A percentile compares a stretch with the other conserved stretches of the same genome.
phyloP scores from a whole-genome alignment of 2,797 vertebrate species.

The Urosaurus nigricauda region DNA sequence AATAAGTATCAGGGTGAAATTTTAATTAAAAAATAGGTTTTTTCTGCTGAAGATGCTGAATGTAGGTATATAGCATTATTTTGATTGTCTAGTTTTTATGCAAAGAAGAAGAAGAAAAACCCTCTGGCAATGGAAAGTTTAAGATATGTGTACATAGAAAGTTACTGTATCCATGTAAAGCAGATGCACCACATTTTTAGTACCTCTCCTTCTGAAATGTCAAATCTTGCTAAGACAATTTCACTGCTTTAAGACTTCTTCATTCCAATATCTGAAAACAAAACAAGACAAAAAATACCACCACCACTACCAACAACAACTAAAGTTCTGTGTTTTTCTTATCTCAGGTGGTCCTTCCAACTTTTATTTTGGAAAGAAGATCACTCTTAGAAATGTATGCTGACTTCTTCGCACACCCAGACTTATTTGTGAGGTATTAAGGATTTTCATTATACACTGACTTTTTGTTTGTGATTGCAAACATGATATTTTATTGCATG shows the following conservation, averaged over 20 bases:
- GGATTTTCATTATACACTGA: constrained; percentile 1
- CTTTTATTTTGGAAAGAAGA: constrained; percentile 96
- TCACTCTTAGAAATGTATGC: constrained; percentile 99
- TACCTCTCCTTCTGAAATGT: not conserved
- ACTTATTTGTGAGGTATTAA: constrained; percentile 96
- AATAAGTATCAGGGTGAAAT: not conserved
- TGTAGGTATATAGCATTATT: not conserved
- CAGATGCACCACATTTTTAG: not conserved
- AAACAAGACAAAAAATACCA: too few species aligned
- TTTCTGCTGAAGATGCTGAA: not conserved
- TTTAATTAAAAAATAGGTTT: not conserved
- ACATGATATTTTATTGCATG: too few species aligned
- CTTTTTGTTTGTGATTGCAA: not conserved
- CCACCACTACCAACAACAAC: not conserved
- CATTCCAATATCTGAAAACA: not conserved
- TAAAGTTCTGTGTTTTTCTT: constrained; percentile 40
- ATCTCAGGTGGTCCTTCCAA: constrained; percentile 94
- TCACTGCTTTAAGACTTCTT: not conserved
- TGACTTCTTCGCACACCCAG: constrained; percentile 98
- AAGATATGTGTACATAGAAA: not conserved
- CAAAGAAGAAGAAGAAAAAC: not conserved
- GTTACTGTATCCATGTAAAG: not conserved
- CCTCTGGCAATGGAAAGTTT: not conserved
- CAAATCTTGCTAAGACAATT: not conserved
- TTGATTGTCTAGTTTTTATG: too few species aligned